Percentiles rank a stretch among this genome's conserved stretches.
Evolutionary conservation across 1,140 invertebrate genomes (phyloP).

Genomic region (Atta colombica): DNA sequence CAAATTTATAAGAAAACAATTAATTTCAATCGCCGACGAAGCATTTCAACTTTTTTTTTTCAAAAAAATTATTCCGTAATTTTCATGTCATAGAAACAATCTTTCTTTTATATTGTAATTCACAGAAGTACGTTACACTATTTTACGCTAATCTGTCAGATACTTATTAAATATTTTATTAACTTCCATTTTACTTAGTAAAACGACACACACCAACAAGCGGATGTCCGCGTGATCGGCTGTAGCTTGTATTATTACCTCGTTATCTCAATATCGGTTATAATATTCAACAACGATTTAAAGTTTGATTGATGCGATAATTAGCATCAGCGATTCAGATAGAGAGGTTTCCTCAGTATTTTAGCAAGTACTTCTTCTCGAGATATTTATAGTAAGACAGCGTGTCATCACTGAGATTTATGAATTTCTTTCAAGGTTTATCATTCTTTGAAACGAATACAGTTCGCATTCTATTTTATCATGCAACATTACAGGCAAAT

Average conservation of each 20-base stretch:
- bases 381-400: not conserved
- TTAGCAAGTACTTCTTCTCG: constrained; percentile 16
- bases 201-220: constrained; percentile 55
- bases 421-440: constrained; percentile 23
- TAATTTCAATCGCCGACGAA: not conserved
- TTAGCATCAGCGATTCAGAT: constrained; percentile 25
- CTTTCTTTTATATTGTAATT: not conserved
- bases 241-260: constrained; percentile 68
- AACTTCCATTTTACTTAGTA: constrained; percentile 65
- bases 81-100: not conserved
- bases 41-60: not conserved
- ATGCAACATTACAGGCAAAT: constrained; percentile 2
- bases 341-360: constrained; percentile 29
- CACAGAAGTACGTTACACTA: not conserved
- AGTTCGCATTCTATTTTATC: not conserved
- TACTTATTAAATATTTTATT: not conserved
- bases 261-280: constrained; percentile 54
- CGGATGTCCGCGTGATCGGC: constrained; percentile 54
- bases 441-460: constrained; percentile 1
- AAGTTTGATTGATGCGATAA: constrained; percentile 11
- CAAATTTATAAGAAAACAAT: not conserved
- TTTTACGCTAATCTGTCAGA: not conserved
- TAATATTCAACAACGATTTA: constrained; percentile 3
- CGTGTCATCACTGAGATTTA: constrained; percentile 16
- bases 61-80: not conserved